Base-by-base conservation (phyloP, 2,888 invertebrate species). In the Euspilapteryx auroguttella region DNA sequence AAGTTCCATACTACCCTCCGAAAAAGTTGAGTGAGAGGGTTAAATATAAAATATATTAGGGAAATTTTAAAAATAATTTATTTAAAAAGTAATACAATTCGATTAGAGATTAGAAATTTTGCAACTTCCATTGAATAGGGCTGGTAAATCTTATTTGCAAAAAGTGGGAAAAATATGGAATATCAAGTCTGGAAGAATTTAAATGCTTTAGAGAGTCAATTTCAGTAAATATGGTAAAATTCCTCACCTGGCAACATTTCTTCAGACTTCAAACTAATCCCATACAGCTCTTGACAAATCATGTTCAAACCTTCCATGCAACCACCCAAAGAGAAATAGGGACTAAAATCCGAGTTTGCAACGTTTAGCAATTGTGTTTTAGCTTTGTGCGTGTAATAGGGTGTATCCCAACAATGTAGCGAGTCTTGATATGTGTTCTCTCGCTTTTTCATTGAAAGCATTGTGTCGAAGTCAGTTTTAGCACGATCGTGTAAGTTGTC, bases 251-350 rank as follows among this genome's bases (percentile, higher is more conserved):
- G 79, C 35, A 80, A 65, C 45, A 89, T 79, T 36, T 88, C 85
- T 21, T 86, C 82, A 27, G 85, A 79, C 35, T 86, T 78, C 31
- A 97, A 63, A 2, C 79, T 81, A 21, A 98, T 88, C 1, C 89
- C 91, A 46, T 88, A 96, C 3, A 98, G 68, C 12, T 83, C 79
- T 35, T 86, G 81, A 39, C 94, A 88, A n/a, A 99, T 63, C 51
- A 85, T 81, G 53, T 92, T 91, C n/a, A 99, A 71, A 0, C 98
- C 99, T 47, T 96, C 95, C 94, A 99, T 97, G 46, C 97, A 96
- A 5, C 87, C 83, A 1, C 97, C 97, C 1, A 98, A 76, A 8
- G 91, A 95, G 62, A 94, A 94, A 58, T 87, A 95, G 2, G 89
- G 90, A 23, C 87, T 79, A 45, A 87, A 89, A 43, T 91, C 89